Percentiles rank a stretch among this genome's conserved stretches.
Evolutionary conservation across 2,113 vertebrate species (phyloP).

Genomic region (Lasiurus cinereus): DNA sequence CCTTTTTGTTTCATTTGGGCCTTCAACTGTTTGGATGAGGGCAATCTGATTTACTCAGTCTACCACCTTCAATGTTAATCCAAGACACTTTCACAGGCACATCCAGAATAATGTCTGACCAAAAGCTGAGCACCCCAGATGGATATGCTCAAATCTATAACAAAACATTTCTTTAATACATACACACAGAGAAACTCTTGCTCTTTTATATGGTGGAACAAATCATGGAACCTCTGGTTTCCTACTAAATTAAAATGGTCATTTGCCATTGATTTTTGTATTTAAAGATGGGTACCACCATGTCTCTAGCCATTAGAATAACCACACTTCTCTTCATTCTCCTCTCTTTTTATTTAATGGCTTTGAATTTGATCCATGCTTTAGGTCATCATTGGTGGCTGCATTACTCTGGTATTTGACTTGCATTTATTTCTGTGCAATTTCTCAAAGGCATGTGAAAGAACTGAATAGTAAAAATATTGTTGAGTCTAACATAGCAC

Average conservation of each 20-base stretch:
- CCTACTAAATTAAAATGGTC: neutral
- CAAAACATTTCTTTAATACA: neutral
- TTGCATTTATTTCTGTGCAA: neutral
- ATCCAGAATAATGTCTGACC: neutral
- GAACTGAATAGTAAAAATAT: neutral
- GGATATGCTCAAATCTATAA: neutral
- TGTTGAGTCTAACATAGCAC: neutral
- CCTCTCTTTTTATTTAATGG: neutral
- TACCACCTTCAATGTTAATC: neutral
- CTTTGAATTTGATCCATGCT: neutral
- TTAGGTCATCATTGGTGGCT: neutral
- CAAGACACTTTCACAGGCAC: neutral
- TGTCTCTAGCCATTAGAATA: neutral
- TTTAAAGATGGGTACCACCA: neutral
- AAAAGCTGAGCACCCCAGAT: neutral
- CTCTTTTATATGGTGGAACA: neutral
- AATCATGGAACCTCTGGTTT: neutral
- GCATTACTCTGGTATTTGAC: neutral
- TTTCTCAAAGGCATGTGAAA: neutral
- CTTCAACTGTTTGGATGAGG: neutral
- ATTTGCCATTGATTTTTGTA: neutral
- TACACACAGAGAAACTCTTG: neutral
- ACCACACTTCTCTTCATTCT: neutral
- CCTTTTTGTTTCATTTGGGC: neutral
- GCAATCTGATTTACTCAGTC: neutral